phyloP scores from a whole-genome alignment of 2,888 invertebrate genomes.

The Acleris holmiana region DNA sequence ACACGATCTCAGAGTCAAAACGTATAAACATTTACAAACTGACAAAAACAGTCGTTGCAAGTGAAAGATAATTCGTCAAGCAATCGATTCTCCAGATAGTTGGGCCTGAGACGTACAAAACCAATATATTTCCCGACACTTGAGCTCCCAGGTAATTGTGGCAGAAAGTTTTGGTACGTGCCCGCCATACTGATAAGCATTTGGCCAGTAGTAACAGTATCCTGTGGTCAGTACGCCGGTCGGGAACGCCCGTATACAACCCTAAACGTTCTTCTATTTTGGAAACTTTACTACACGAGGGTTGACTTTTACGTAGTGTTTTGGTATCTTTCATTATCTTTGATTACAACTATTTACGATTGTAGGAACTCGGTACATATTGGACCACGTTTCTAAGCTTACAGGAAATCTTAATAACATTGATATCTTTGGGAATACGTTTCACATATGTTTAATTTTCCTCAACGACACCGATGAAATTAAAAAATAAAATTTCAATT shows the following conservation, averaged over 20 bases:
- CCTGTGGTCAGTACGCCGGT: conserved; percentile 31
- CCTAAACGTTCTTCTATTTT: conserved; percentile 19
- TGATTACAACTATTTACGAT: too few species aligned
- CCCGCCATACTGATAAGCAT: conserved; percentile 74
- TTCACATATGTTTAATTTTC: too few species aligned
- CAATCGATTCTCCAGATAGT: conserved; percentile 68
- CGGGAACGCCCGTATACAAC: conserved; percentile 26
- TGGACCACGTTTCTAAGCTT: too few species aligned
- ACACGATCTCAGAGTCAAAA: too few species aligned
- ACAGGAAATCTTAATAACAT: too few species aligned
- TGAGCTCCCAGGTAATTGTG: conserved; percentile 84
- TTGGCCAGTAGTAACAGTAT: conserved; percentile 35
- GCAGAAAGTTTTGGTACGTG: conserved; percentile 82
- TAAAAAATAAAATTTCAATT: too few species aligned
- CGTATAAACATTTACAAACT: too few species aligned
- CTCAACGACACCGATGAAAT: too few species aligned
- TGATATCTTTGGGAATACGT: too few species aligned
- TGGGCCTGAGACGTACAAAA: conserved; percentile 71
- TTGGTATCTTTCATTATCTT: conserved; percentile 36
- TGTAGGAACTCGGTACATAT: too few species aligned
- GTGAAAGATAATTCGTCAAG: conserved; percentile 51
- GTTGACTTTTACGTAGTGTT: conserved; percentile 11
- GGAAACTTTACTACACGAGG: conserved; percentile 19
- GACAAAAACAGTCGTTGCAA: conserved; percentile 9
- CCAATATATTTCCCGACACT: conserved; percentile 84